Evolutionary conservation across 2,888 invertebrate genomes (phyloP).

Genomic region (Megalurothrips usitatus): DNA sequence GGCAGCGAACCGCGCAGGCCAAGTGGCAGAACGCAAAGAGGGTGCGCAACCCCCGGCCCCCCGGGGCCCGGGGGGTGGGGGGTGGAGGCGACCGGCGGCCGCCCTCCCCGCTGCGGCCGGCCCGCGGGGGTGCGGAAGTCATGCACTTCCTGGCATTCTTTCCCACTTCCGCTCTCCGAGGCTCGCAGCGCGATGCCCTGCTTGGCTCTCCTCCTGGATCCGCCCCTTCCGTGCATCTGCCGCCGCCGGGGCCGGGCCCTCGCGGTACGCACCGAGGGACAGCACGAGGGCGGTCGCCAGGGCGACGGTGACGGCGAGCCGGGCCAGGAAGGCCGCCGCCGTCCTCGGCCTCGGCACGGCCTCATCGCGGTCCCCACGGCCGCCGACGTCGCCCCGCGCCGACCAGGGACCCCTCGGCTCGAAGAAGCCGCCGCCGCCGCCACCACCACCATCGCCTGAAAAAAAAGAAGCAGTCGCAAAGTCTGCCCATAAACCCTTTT

Average conservation of each 20-base stretch:
- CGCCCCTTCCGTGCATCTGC: no score
- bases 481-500: not conserved
- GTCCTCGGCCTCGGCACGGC: not conserved
- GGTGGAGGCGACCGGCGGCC: not conserved
- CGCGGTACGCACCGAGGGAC: not conserved
- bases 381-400: not conserved
- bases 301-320: not conserved
- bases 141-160: no score
- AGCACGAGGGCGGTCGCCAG: not conserved
- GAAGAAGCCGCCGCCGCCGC: not conserved
- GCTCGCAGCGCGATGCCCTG: no score
- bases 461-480: not conserved
- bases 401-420: not conserved
- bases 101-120: not conserved
- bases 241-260: no score
- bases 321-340: not conserved
- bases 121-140: not conserved
- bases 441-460: no score
- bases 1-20: no score
- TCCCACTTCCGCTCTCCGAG: no score
- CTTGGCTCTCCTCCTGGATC: no score
- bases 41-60: not conserved
- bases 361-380: not conserved
- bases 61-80: not conserved
- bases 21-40: not conserved